Evolutionary conservation across 2,888 invertebrate species (phyloP).

Genomic region (Microchrysa polita): DNA sequence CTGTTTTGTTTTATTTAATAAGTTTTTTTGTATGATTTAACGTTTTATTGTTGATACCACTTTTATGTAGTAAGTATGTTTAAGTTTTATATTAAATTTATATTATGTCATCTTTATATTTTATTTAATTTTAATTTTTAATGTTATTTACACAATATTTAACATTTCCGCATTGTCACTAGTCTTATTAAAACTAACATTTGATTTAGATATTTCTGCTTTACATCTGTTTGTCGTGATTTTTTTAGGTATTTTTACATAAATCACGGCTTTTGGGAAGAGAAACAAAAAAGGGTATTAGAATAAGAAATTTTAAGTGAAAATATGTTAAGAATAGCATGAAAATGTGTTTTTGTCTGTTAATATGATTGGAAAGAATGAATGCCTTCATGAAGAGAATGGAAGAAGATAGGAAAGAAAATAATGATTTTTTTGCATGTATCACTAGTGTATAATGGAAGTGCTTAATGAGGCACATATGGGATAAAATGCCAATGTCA

Average conservation of each 20-base stretch:
- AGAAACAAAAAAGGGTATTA: neutral
- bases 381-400: too few species aligned
- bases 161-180: constrained; percentile 8
- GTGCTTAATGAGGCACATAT: neutral
- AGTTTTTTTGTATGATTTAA: neutral
- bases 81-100: neutral
- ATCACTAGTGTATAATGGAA: too few species aligned
- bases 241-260: constrained; percentile 37
- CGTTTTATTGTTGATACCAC: neutral
- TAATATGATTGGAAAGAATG: neutral
- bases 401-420: too few species aligned
- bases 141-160: constrained; percentile 32
- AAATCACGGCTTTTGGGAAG: constrained; percentile 18
- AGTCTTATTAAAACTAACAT: constrained; percentile 42
- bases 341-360: neutral
- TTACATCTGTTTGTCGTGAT: constrained; percentile 45
- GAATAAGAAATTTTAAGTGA: neutral
- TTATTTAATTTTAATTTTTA: neutral
- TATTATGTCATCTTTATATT: neutral
- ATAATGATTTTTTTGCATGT: too few species aligned
- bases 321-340: neutral
- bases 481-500: constrained; percentile 1
- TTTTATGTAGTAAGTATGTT: neutral
- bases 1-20: neutral
- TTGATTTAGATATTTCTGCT: constrained; percentile 48